Evolutionary conservation across 2,113 vertebrate genomes (phyloP).

Genomic region (Rhinopomastus cyanomelas): DNA sequence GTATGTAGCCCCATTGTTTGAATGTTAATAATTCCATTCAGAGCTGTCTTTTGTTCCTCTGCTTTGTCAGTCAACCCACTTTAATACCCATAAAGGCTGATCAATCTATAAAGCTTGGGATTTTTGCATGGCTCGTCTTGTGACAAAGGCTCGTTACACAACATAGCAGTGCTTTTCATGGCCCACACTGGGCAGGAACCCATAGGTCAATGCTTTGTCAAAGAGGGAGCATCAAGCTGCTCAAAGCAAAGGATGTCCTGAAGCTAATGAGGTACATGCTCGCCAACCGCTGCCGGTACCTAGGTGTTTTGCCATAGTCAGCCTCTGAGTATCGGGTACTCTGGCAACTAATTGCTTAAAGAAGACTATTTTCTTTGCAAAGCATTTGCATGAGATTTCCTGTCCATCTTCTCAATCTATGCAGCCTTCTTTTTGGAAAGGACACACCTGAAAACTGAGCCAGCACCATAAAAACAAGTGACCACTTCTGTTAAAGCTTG

Average conservation of each 20-base stretch:
- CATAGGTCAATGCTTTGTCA: neutral
- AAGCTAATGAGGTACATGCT: constrained; percentile 10
- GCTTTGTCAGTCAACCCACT: constrained; percentile 48
- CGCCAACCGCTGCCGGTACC: neutral
- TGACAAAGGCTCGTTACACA: constrained; percentile 49
- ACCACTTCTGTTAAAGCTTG: neutral
- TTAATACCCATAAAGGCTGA: neutral
- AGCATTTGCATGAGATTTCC: neutral
- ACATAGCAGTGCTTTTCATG: constrained; percentile 5
- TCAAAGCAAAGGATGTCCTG: neutral
- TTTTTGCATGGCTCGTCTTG: constrained; percentile 20
- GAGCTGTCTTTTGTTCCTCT: constrained; percentile 43
- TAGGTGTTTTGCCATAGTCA: neutral
- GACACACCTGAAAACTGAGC: neutral
- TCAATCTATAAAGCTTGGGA: constrained; percentile 53
- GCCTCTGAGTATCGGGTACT: neutral
- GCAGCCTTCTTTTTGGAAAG: neutral
- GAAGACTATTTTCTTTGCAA: constrained; percentile 2
- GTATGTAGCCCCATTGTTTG: constrained; percentile 32
- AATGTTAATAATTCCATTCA: constrained; percentile 22
- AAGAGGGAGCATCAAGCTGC: neutral
- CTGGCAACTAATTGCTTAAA: constrained; percentile 11
- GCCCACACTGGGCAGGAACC: neutral
- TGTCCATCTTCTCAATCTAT: neutral
- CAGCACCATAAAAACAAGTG: neutral